Conservation (phyloP, 2,888 invertebrate genomes). For the Eucriotettix oculatus region DNA sequence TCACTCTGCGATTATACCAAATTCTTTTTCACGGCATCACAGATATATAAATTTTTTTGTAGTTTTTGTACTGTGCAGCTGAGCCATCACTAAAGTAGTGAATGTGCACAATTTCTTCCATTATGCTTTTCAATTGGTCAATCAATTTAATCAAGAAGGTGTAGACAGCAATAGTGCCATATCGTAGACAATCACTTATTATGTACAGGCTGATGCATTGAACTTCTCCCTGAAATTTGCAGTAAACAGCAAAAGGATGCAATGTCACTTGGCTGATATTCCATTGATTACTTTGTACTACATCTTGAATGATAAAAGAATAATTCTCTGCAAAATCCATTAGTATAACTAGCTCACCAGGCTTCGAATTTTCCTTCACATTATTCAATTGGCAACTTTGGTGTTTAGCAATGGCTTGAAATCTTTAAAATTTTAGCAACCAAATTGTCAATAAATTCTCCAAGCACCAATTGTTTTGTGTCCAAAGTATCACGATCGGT, state of each 20-base stretch:
- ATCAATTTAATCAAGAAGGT: not conserved
- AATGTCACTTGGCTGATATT: not conserved
- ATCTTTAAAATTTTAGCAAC: not conserved
- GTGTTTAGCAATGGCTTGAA: not conserved
- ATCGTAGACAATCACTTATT: not conserved
- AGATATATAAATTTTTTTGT: too few relatives aligned
- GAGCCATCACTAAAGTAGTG: not conserved
- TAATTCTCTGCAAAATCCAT: not conserved
- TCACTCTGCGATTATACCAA: not conserved
- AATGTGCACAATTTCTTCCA: not conserved
- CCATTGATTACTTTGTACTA: not conserved
- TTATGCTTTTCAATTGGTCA: not conserved
- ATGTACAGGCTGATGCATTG: not conserved
- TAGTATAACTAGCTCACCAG: not conserved
- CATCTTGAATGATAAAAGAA: conserved; percentile 1
- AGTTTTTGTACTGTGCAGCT: too few relatives aligned
- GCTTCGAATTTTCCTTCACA: not conserved
- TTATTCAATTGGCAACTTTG: not conserved
- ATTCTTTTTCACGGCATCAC: not conserved
- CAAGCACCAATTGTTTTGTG: not conserved
- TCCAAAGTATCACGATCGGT: not conserved
- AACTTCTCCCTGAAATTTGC: not conserved
- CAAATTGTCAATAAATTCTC: not conserved
- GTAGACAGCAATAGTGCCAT: not conserved
- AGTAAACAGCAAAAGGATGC: not conserved